A percentile compares a stretch with the other conserved stretches of the same genome.
phyloP scores from a whole-genome alignment of 2,113 vertebrate species.

The Sciurus niger region DNA sequence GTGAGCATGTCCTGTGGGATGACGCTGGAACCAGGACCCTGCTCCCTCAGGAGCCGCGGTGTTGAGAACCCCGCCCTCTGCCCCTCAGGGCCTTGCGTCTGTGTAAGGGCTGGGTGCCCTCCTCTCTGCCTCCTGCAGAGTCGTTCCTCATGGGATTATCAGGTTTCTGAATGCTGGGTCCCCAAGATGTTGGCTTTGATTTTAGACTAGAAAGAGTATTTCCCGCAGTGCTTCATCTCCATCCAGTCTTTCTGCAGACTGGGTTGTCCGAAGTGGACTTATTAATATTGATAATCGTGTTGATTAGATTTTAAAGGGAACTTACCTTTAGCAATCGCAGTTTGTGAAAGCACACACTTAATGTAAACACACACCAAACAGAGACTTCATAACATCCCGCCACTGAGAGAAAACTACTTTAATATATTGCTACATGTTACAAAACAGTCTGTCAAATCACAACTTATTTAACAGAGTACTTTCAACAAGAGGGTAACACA shows the following conservation, averaged over 20 bases:
- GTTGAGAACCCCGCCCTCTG: too few relatives aligned
- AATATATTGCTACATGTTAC: neutral
- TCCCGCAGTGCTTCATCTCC: neutral
- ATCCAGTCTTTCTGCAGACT: neutral
- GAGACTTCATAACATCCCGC: neutral
- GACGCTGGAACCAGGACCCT: too few relatives aligned
- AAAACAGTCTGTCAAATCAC: neutral
- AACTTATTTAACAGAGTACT: neutral
- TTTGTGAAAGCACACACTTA: neutral
- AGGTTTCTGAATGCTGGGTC: accelerated
- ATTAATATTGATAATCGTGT: neutral
- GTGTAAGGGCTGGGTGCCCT: accelerated
- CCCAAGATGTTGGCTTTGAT: neutral
- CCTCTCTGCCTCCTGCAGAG: accelerated
- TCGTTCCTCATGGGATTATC: accelerated
- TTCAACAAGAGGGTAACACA: neutral
- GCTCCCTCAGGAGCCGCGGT: too few relatives aligned
- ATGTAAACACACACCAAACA: neutral
- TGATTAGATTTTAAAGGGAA: neutral
- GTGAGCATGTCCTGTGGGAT: neutral
- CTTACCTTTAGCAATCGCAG: neutral
- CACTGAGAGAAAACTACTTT: slow-evolving; percentile 38
- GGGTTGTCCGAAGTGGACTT: neutral
- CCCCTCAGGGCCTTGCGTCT: too few relatives aligned
- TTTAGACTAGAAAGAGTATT: neutral